Base-by-base conservation (phyloP, 1,140 invertebrate genomes). In the Zaprionus camerounensis region DNA sequence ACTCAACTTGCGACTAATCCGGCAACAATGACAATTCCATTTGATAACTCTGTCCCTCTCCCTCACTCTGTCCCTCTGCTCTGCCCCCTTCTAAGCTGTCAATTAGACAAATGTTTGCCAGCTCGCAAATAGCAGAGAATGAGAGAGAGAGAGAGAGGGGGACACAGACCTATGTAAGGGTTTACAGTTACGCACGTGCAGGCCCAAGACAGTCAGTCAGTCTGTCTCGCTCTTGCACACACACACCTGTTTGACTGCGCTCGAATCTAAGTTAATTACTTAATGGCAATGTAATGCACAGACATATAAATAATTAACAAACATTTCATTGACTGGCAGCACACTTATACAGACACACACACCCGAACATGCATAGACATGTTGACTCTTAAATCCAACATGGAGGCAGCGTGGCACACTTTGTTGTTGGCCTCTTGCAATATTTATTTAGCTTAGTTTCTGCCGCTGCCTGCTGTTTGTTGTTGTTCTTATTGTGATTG, bases 241-340 rank as follows among this genome's bases (percentile, higher is more conserved):
- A 61, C 28, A 61, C 26, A 56, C 44, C 58, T 44, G 56, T 53
- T 61, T 34, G 41, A 57, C 51, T 78, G 49, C 66, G 77, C 75
- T 65, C 66, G 62, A 57, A 80, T 78, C 85, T 65, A 73, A 88
- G 84, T 90, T 88, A 88, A 88, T 88, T 88, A 88, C 84, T 88
- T 88, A 88, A 88, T 88, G 84, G 78, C 81, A 84, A 79, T 84
- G 85, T 90, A 84, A 88, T 88, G 84, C 82, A 81, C 74, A 79
- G 71, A 72, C 85, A 81, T 81, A 31, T 77, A 77, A 87, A 88
- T 90, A 88, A 90, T 90, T 85, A 88, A 88, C 81, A 85, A 90
- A 82, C 85, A 81, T 81, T 84, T 88, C 84, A 87, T 90, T 87
- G 85, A 87, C 84, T 88, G 81, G 75, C 84, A 73, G 67, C 63